Evolutionary conservation across 2,888 invertebrate species (phyloP), one percentile per base, ranked within the genome.

Genomic region (Alsophila aescularia): DNA sequence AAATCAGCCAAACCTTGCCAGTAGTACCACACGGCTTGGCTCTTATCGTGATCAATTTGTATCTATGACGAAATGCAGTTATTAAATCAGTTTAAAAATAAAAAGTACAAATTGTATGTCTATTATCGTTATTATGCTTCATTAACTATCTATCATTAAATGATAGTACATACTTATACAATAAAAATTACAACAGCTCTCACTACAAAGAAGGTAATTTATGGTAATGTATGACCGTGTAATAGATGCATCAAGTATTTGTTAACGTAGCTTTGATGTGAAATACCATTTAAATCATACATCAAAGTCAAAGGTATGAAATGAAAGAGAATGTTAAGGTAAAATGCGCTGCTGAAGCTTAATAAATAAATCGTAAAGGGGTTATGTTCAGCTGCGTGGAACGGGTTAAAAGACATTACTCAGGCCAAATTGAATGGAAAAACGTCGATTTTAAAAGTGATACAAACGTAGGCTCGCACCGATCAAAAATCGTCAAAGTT

Each of bases 381-480:
- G 64, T 73, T n/a, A 69, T 73, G 67, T 69, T 67, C 69, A 62
- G 70, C 69, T 68, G 80, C 76, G 81, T 71, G 74, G 70, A 71
- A 64, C 74, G 67, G 67, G 70, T 76, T 71, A 74, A 80, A 82
- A 78, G 77, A 81, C 75, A 79, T 82, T 78, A 79, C 83, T 76
- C 81, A 77, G 73, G 65, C 67, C 64, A 67, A 66, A 64, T 69
- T 39, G 49, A 64, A 67, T 60, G 66, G 60, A 61, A 60, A 66
- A 60, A 47, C 50, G 47, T 63, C 62, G 61, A 59, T 58, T 71
- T 75, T 72, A 72, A 77, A 72, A 71, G 29, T 48, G 58, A 70
- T 69, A 74, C 70, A 73, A 72, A 72, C 72, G 65, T 72, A 67
- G 59, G 63, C 36, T 43, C 36, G 29, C 12, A 41, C 18, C 52